These are phyloP conservation scores for Lepidurus arcticus DNA, from an alignment of 1,140 invertebrate species.

Conservation along the genomic window DNA sequence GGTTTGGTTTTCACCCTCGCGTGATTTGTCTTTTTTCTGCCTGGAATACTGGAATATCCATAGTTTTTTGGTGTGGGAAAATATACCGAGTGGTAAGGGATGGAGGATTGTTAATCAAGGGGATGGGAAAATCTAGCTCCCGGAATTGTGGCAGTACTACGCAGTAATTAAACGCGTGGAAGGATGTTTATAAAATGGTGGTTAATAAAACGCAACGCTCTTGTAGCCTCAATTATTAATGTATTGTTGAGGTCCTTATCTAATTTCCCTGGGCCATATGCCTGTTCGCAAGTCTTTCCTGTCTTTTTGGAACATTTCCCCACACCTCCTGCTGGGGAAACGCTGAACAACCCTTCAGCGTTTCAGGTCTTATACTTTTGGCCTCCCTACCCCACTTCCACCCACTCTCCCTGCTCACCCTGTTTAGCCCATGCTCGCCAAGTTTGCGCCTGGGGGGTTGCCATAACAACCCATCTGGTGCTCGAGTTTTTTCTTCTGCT, in stretches of 20 bases:
- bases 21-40: no score
- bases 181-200: not conserved
- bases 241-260: not conserved
- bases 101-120: no score
- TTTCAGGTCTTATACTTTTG: not conserved
- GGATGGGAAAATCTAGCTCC: no score
- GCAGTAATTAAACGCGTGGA: not conserved
- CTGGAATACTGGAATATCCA: no score
- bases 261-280: not conserved
- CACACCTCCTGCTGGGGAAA: slow-evolving; percentile 8
- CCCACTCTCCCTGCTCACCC: no score
- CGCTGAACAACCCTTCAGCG: not conserved
- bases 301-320: not conserved
- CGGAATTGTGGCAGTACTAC: no score
- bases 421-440: no score
- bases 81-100: no score
- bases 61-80: no score
- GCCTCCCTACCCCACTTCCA: not conserved
- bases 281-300: not conserved
- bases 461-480: slow-evolving; percentile 21
- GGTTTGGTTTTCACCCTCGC: no score
- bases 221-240: not conserved
- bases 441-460: slow-evolving; percentile 2
- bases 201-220: not conserved
- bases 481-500: not conserved